These are phyloP conservation scores for Etheostoma spectabile DNA, from an alignment of 2,113 vertebrate species.

Conservation along the genomic window DNA sequence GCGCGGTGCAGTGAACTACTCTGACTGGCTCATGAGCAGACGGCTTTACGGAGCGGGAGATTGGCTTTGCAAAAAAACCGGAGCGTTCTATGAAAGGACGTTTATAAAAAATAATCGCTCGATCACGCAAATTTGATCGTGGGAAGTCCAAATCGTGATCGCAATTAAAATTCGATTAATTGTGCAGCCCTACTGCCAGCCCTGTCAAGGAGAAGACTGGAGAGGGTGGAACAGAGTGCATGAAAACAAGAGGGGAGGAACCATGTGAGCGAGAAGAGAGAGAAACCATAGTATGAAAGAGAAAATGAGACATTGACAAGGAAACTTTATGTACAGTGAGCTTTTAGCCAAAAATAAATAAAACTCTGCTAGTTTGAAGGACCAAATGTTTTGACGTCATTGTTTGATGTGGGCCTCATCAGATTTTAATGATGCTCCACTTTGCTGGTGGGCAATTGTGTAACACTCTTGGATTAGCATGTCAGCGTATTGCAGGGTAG, in stretches of 20 bases:
- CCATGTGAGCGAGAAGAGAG: conserved; percentile 11
- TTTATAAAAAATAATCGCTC: no score
- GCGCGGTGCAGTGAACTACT: no score
- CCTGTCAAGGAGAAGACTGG: conserved; percentile 61
- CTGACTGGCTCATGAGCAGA: no score
- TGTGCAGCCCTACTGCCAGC: no score
- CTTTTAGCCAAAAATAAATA: conserved; percentile 2
- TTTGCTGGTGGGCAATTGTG: conserved; percentile 39
- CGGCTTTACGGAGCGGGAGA: no score
- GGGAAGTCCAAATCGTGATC: no score
- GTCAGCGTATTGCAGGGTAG: conserved; percentile 26
- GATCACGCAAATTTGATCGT: no score
- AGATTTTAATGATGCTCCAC: conserved; percentile 57
- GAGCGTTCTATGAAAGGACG: no score
- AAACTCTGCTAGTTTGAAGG: background rate
- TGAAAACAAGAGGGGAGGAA: conserved; percentile 45
- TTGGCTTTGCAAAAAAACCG: no score
- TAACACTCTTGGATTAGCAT: conserved; percentile 39
- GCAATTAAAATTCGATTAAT: no score
- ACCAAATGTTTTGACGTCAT: conserved; percentile 38
- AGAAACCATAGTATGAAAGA: background rate
- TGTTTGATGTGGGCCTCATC: conserved; percentile 49
- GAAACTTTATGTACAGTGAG: conserved; percentile 12
- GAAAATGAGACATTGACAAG: background rate
- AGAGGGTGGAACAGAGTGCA: conserved; percentile 41